Evolutionary conservation across 2,888 invertebrate genomes (phyloP).

Genomic region (Caenorhabditis sp.): DNA sequence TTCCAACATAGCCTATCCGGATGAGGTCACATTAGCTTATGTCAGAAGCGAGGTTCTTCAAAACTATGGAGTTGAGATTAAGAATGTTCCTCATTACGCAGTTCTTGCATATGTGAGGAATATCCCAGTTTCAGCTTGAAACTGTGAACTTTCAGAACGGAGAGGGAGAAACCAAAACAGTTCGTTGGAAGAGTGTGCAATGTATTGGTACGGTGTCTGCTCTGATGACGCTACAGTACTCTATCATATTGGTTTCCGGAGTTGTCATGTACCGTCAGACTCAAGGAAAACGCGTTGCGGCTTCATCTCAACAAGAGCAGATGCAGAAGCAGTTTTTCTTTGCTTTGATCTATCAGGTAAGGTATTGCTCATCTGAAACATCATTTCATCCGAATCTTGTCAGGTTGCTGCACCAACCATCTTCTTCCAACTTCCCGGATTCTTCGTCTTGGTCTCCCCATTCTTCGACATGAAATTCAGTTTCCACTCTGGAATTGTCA

Average conservation of each 20-base stretch:
- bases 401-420: constrained; percentile 6
- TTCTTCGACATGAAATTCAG: constrained; percentile 21
- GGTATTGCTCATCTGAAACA: too few species aligned
- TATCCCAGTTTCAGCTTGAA: too few species aligned
- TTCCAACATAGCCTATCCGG: background rate
- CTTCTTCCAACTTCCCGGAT: constrained; percentile 27
- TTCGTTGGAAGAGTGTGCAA: constrained; percentile 17
- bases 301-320: constrained; percentile 9
- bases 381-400: too few species aligned
- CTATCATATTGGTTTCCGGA: constrained; percentile 11
- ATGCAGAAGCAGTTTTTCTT: constrained; percentile 22
- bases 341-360: constrained; percentile 25
- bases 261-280: constrained; percentile 13
- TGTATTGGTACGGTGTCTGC: constrained; percentile 9
- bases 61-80: constrained; percentile 23
- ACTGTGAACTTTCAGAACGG: constrained; percentile 11
- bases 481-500: constrained; percentile 23
- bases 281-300: background rate
- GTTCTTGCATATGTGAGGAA: constrained; percentile 21
- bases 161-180: background rate
- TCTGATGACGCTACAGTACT: constrained; percentile 14
- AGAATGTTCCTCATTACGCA: constrained; percentile 6
- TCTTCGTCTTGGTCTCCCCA: constrained; percentile 3
- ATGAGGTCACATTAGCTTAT: constrained; percentile 7
- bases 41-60: constrained; percentile 17